Evolutionary conservation across 1,140 invertebrate species (phyloP), one percentile per base, ranked within the genome.

Genomic region (Cotesia glomerata): DNA sequence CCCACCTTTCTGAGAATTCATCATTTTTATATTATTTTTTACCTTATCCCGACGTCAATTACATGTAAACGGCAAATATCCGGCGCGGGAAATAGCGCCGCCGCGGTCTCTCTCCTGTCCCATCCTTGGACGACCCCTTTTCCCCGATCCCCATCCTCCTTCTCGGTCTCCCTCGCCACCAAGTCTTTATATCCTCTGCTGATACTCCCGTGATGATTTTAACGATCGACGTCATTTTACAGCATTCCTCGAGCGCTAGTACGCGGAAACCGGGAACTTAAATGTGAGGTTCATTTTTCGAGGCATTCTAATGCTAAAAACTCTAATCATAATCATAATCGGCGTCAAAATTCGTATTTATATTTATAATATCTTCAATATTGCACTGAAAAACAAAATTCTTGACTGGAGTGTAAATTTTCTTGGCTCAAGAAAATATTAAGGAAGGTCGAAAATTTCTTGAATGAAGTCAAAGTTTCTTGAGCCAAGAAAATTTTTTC

Each of bases 31-130:
- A 18, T 62, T 45, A 45, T 45, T 45, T 45, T 45, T 45, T 45
- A 9, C 1, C 39, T 45, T 64, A 49, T 51, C 32, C 32, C 65
- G 52, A 67, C 65, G 65, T 67, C 65, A 67, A 67, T 67, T 67
- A 67, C 65, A 67, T 67, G 49, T 67, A 67, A 67, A 67, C 65
- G 65, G 65, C 65, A 67, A 67, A 67, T 67, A 67, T 67, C 65
- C 65, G 65, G 65, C 49, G 65, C 65, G 65, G 65, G 65, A 67
- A 52, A 65, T 67, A 39, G 65, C 39, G 65, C 16, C 39, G 39
- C 11, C 56, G 5, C 4, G 18, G 26, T 58, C 16, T 58, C 65
- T 67, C 65, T 34, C 51, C 9, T 35, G 26, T 45, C 39, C 39
- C 39, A 45, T 45, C 39, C 39, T 45, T 7, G 11, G 39, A 45